A percentile compares a stretch with the other conserved stretches of the same genome.
These are phyloP conservation scores for Stenchaetothrips biformis DNA, from an alignment of 2,888 invertebrate species.

Conservation along the genomic window DNA sequence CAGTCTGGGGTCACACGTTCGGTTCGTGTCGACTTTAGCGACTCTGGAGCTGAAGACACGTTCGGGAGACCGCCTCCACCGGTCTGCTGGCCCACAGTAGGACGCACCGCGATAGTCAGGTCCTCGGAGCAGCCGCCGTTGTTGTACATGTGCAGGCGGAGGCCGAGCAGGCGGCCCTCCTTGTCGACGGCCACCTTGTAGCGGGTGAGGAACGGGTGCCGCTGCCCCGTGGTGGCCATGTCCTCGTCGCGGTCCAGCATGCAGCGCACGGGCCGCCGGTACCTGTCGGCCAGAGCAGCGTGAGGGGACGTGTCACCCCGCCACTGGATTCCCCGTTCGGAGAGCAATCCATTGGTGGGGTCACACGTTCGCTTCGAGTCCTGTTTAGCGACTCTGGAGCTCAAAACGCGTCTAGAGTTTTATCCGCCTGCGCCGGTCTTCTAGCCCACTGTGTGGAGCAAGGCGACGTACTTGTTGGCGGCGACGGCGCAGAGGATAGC, in stretches of 20 bases:
- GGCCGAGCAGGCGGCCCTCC: slow-evolving; percentile 69
- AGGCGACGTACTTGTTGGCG: slow-evolving; percentile 57
- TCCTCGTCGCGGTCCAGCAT: slow-evolving; percentile 93
- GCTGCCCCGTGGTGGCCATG: slow-evolving; percentile 80
- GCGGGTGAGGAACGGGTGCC: slow-evolving; percentile 82
- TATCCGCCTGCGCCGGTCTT: no score
- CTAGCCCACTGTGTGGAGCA: not conserved
- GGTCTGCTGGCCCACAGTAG: not conserved
- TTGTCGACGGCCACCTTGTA: slow-evolving; percentile 78
- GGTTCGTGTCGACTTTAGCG: no score
- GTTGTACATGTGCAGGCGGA: slow-evolving; percentile 66
- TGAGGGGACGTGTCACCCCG: not conserved
- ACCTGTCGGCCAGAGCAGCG: slow-evolving; percentile 46
- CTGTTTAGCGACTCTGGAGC: no score
- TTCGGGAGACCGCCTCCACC: not conserved
- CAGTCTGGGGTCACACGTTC: not conserved
- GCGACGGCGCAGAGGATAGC: slow-evolving; percentile 74
- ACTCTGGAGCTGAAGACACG: not conserved
- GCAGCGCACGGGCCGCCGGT: slow-evolving; percentile 72
- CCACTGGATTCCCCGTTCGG: no score
- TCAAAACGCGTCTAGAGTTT: no score
- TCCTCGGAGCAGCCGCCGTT: slow-evolving; percentile 83
- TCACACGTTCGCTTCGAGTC: no score
- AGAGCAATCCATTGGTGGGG: no score
- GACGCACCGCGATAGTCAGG: slow-evolving; percentile 67